Evolutionary conservation across 2,113 vertebrate genomes (phyloP).

Genomic region (Cranoglanis bouderius): DNA sequence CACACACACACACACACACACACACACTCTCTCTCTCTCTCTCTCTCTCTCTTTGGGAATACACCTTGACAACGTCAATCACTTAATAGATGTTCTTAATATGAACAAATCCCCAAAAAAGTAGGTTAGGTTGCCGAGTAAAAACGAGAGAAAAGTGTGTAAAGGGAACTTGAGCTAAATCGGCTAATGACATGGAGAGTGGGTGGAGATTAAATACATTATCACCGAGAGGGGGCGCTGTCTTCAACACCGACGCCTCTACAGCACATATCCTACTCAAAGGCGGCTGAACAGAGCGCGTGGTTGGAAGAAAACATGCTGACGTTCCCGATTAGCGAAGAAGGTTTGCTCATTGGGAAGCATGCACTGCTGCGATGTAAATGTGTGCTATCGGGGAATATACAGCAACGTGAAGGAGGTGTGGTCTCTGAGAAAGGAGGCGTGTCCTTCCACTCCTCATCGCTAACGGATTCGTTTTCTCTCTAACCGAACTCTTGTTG

Average conservation of each 20-base stretch:
- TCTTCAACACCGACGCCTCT: background rate
- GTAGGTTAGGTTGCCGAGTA: background rate
- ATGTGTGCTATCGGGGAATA: background rate
- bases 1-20: constrained; percentile 29
- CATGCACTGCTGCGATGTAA: background rate
- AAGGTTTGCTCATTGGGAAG: background rate
- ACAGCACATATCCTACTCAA: background rate
- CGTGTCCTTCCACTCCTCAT: background rate
- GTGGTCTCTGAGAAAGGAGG: background rate
- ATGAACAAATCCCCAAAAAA: background rate
- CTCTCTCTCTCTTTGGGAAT: background rate
- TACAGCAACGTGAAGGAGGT: too few species aligned
- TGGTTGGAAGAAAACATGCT: background rate
- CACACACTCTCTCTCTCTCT: too few species aligned
- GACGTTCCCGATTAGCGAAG: background rate
- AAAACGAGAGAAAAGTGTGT: background rate
- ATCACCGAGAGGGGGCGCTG: background rate
- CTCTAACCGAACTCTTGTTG: background rate
- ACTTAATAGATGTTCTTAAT: background rate
- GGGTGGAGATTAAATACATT: background rate
- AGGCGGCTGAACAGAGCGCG: background rate
- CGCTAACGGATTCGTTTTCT: background rate
- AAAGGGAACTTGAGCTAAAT: background rate
- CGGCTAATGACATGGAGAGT: background rate
- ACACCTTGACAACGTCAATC: background rate